Percentiles rank a stretch among this genome's conserved stretches.
Evolutionary conservation across 1,140 invertebrate genomes (phyloP).

Genomic region (Lasaia peninsularis): DNA sequence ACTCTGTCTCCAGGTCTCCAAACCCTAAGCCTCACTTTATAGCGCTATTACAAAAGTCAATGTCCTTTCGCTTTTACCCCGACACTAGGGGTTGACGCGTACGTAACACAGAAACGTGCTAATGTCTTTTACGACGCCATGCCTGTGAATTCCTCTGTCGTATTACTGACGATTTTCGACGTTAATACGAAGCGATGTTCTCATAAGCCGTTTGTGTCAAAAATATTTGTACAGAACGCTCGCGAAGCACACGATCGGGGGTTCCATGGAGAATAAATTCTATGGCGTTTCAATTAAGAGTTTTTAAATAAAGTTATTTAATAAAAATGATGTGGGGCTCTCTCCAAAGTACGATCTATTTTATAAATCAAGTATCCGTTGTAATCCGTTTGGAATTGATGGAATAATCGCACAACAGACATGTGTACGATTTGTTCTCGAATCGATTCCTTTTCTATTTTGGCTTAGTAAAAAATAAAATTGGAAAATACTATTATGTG

Average conservation of each 20-base stretch:
- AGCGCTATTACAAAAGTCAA: slow-evolving; percentile 67
- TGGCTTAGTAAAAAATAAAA: too few species aligned
- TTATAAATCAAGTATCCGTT: too few species aligned
- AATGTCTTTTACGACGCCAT: slow-evolving; percentile 63
- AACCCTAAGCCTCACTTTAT: slow-evolving; percentile 56
- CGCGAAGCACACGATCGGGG: background rate
- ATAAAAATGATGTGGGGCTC: too few species aligned
- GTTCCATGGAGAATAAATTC: background rate
- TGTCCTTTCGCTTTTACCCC: slow-evolving; percentile 66
- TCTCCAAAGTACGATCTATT: too few species aligned
- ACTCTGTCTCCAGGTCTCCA: slow-evolving; percentile 28
- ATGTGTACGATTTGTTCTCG: too few species aligned
- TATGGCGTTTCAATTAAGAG: too few species aligned
- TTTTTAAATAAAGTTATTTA: too few species aligned
- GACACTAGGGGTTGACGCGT: slow-evolving; percentile 43
- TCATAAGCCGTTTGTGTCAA: background rate
- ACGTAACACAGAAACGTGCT: slow-evolving; percentile 58
- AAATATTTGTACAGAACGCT: slow-evolving; percentile 2
- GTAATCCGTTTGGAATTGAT: too few species aligned
- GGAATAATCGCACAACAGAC: too few species aligned
- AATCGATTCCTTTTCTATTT: too few species aligned
- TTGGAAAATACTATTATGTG: too few species aligned
- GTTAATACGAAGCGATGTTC: slow-evolving; percentile 13
- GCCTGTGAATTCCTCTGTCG: slow-evolving; percentile 26
- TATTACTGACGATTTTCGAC: slow-evolving; percentile 25